Conservation (phyloP, 2,113 vertebrate genomes). For the Sisor rabdophorus region DNA sequence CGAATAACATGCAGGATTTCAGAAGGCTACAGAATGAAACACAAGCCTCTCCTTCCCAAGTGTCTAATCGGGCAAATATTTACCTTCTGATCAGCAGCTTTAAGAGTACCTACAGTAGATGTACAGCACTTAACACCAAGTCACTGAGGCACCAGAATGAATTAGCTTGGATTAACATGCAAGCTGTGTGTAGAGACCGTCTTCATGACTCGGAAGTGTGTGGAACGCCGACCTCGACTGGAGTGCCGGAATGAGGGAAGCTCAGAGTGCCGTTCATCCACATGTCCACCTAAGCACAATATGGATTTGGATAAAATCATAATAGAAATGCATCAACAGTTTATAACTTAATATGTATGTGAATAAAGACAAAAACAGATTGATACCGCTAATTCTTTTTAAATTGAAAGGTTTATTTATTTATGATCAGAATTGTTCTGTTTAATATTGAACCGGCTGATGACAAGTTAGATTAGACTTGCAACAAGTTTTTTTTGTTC, state of each 20-base stretch:
- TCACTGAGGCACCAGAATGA: conserved; percentile 24
- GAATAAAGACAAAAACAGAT: no score
- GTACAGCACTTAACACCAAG: conserved; percentile 1
- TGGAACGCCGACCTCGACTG: conserved; percentile 53
- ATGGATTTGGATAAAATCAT: no score
- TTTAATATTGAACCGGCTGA: no score
- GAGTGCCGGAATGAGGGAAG: conserved; percentile 43
- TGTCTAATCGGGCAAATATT: background rate
- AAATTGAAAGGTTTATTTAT: no score
- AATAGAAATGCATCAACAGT: background rate
- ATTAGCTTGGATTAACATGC: conserved; percentile 21
- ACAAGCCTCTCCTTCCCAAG: background rate
- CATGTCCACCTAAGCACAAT: conserved; percentile 47
- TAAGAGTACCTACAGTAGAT: background rate
- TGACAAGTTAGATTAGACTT: no score
- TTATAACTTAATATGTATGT: background rate
- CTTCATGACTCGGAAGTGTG: conserved; percentile 55
- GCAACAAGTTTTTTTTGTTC: no score
- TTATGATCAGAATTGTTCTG: no score
- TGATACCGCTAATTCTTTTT: no score
- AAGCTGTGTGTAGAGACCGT: background rate
- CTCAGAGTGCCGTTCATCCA: conserved; percentile 62
- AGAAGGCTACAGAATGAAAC: background rate
- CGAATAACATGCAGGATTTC: conserved; percentile 6
- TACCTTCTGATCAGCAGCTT: background rate